These are phyloP conservation scores for Phymanthus crucifer DNA, from an alignment of 92 coral and sea anemone genomes.

Conservation along the genomic window DNA sequence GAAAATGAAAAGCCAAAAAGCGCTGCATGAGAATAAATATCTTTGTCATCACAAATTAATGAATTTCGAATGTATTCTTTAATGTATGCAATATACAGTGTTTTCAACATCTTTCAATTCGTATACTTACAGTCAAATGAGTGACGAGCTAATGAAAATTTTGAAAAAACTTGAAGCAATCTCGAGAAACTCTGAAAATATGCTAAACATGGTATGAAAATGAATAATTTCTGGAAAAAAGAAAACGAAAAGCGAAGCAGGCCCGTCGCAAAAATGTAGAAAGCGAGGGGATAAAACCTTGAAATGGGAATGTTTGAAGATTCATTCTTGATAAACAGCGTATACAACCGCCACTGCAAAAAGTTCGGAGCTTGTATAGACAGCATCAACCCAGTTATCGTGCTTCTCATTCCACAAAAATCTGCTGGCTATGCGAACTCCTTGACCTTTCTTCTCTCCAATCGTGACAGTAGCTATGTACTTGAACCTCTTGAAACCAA, in stretches of 20 bases:
- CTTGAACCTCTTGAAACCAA: constrained; percentile 76
- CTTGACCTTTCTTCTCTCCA: constrained; percentile 85
- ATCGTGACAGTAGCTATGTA: constrained; percentile 69
- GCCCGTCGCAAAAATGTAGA: no score
- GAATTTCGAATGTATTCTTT: no score
- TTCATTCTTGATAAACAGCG: constrained; percentile 80
- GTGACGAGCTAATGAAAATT: background rate
- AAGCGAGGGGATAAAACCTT: background rate
- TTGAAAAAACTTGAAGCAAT: background rate
- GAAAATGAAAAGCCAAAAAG: no score
- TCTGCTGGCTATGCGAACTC: constrained; percentile 80
- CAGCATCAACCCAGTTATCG: constrained; percentile 87
- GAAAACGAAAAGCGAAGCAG: background rate
- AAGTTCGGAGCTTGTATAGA: constrained; percentile 61
- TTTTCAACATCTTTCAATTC: no score
- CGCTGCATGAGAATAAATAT: no score
- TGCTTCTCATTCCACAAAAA: constrained; percentile 92
- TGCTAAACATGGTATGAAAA: background rate
- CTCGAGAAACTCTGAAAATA: background rate
- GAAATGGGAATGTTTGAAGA: background rate
- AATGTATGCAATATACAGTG: no score
- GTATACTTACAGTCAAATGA: background rate
- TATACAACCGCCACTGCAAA: constrained; percentile 85
- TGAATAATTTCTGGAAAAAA: background rate
- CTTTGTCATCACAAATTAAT: no score